Percentiles rank a stretch among this genome's conserved stretches.
These are phyloP conservation scores for Spatula versicolor DNA, from an alignment of 2,797 vertebrate genomes.

Conservation along the genomic window DNA sequence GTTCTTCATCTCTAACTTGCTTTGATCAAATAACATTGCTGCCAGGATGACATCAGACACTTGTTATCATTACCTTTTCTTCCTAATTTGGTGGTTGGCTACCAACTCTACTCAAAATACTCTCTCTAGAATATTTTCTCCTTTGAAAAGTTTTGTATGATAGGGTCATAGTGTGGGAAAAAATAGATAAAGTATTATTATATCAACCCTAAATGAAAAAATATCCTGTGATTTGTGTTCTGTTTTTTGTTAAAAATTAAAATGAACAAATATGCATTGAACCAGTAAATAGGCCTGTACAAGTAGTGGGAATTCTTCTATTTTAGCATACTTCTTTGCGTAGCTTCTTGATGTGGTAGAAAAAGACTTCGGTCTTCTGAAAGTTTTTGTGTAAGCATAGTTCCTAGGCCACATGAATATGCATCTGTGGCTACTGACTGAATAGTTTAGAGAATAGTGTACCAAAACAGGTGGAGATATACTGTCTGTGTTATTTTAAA, in stretches of 20 bases:
- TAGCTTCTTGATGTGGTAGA: neutral
- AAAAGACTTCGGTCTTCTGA: neutral
- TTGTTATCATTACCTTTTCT: neutral
- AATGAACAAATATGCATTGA: neutral
- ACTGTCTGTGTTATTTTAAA: neutral
- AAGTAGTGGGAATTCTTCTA: neutral
- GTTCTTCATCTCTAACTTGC: constrained; percentile 5
- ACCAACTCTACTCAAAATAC: neutral
- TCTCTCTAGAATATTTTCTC: neutral
- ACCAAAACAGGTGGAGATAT: neutral
- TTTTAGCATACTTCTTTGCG: neutral
- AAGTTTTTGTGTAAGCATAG: neutral
- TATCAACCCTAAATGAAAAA: constrained; percentile 5
- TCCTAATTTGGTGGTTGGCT: neutral
- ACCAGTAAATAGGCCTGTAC: neutral
- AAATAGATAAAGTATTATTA: neutral
- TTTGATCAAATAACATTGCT: neutral
- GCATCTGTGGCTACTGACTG: neutral
- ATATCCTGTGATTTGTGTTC: neutral
- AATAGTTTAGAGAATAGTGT: neutral
- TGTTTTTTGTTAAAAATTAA: constrained; percentile 31
- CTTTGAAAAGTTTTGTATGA: neutral
- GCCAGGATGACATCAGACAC: constrained; percentile 10
- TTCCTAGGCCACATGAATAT: neutral
- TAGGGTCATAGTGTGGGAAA: neutral